Evolutionary conservation across 2,888 invertebrate genomes (phyloP).

Genomic region (Uloborus plumipes): DNA sequence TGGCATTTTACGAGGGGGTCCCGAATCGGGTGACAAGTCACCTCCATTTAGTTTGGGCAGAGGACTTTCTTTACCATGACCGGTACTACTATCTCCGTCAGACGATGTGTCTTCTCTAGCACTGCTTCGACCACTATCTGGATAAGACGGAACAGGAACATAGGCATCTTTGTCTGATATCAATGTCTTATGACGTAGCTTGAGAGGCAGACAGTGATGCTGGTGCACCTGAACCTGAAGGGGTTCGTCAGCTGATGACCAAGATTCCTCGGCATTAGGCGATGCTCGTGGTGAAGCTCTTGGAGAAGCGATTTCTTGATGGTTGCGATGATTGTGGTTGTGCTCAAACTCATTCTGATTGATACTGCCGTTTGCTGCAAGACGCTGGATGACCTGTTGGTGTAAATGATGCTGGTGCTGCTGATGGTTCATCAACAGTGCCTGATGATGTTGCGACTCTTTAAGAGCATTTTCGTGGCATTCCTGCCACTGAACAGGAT

Average conservation of each 20-base stretch:
- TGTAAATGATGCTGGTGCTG: conserved; percentile 52
- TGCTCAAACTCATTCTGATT: conserved; percentile 70
- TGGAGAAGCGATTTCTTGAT: conserved; percentile 69
- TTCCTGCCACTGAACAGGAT: conserved; percentile 54
- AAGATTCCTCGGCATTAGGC: conserved; percentile 66
- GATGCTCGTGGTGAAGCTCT: conserved; percentile 25
- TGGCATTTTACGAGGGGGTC: conserved; percentile 68
- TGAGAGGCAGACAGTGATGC: conserved; percentile 81
- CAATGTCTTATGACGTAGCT: conserved; percentile 91
- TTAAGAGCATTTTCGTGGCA: conserved; percentile 45
- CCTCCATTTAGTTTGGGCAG: conserved; percentile 67
- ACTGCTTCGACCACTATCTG: conserved; percentile 75
- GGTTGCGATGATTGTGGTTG: conserved; percentile 76
- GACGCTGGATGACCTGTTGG: conserved; percentile 40
- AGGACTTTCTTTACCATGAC: conserved; percentile 67
- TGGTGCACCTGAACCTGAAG: conserved; percentile 72
- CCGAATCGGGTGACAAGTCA: conserved; percentile 62
- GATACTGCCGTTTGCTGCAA: conserved; percentile 22
- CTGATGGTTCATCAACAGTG: conserved; percentile 13
- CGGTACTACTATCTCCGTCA: conserved; percentile 73
- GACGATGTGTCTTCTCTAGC: conserved; percentile 86
- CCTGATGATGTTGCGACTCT: conserved; percentile 25
- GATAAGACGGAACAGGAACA: conserved; percentile 81
- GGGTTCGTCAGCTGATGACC: conserved; percentile 64
- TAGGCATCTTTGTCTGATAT: conserved; percentile 84